A percentile compares a stretch with the other conserved stretches of the same genome.
These are phyloP conservation scores for Argyra leucocephala DNA, from an alignment of 2,888 invertebrate species.

Conservation along the genomic window DNA sequence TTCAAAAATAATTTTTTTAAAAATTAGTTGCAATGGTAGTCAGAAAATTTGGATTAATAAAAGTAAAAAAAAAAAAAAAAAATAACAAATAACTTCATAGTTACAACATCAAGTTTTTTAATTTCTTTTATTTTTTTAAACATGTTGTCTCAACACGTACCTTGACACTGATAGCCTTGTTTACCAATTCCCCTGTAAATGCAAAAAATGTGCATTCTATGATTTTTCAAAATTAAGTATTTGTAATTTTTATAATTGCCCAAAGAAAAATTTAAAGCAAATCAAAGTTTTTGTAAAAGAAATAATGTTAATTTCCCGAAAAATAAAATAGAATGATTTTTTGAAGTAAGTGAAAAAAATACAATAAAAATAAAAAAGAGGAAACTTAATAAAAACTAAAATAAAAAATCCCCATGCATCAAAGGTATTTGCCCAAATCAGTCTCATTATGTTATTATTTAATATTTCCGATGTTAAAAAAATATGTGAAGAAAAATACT, in stretches of 20 bases:
- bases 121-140: no score
- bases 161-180: slow-evolving; percentile 97
- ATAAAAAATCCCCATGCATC: slow-evolving; percentile 23
- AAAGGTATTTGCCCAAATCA: slow-evolving; percentile 8
- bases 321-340: slow-evolving; percentile 14
- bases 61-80: slow-evolving; percentile 12
- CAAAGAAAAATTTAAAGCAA: slow-evolving; percentile 17
- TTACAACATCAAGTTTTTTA: slow-evolving; percentile 9
- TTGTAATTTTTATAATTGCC: slow-evolving; percentile 11
- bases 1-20: background rate
- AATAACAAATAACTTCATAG: slow-evolving; percentile 9
- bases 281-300: slow-evolving; percentile 13
- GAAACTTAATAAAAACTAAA: slow-evolving; percentile 8
- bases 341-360: background rate
- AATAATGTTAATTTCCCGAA: slow-evolving; percentile 13
- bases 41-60: background rate
- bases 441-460: background rate
- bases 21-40: background rate
- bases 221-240: slow-evolving; percentile 28
- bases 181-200: slow-evolving; percentile 88
- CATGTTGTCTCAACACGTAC: slow-evolving; percentile 46
- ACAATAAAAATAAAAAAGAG: background rate
- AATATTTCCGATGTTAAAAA: background rate
- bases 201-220: slow-evolving; percentile 47
- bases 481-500: background rate